phyloP scores from a whole-genome alignment of 2,113 vertebrate genomes.

The Strix uralensis region DNA sequence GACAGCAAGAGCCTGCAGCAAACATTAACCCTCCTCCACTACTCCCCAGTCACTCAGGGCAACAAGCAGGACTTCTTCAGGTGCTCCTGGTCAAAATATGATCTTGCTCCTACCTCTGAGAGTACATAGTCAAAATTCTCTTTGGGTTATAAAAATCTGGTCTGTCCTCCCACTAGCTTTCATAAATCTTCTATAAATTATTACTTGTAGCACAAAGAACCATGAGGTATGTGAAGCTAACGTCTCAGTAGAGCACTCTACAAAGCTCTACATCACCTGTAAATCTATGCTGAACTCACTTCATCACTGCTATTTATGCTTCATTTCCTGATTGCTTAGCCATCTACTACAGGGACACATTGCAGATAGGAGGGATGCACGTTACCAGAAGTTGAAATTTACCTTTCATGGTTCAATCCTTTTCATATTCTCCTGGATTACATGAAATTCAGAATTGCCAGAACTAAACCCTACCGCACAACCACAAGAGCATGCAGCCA shows the following conservation, averaged over 20 bases:
- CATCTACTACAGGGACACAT: not conserved
- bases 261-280: not conserved
- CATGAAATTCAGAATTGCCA: not conserved
- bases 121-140: not conserved
- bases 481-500: not conserved
- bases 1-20: not conserved
- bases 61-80: not conserved
- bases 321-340: not conserved
- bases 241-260: not conserved
- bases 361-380: not conserved
- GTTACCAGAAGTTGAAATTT: not conserved
- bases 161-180: not conserved
- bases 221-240: fast-evolving
- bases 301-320: not conserved
- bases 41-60: not conserved
- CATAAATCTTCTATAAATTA: not conserved
- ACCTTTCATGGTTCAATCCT: not conserved
- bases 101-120: not conserved
- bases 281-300: not conserved
- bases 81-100: not conserved
- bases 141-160: not conserved
- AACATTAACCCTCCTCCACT: not conserved
- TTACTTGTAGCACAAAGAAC: not conserved
- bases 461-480: not conserved
- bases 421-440: not conserved